Percentiles rank a stretch among this genome's conserved stretches.
These are phyloP conservation scores for Cyanistes caeruleus DNA, from an alignment of 2,113 vertebrate genomes.

Conservation along the genomic window DNA sequence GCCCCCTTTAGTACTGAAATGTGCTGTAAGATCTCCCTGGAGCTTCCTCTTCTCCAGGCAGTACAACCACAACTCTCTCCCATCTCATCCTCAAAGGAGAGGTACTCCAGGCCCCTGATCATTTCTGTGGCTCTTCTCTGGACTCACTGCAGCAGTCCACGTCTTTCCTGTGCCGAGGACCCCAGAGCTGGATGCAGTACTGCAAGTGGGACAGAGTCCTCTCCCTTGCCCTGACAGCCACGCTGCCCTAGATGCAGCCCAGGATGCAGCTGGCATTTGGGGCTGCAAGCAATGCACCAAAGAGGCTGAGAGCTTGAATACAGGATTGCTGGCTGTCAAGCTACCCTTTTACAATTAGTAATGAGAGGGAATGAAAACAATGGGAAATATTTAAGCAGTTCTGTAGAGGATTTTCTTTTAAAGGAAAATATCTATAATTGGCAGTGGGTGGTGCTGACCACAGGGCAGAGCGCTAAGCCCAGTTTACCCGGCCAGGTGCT, in stretches of 20 bases:
- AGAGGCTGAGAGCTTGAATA: accelerated
- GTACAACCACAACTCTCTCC: not conserved
- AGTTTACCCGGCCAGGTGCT: accelerated
- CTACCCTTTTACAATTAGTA: not conserved
- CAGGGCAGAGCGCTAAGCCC: not conserved
- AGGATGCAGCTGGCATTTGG: not conserved
- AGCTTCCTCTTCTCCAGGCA: not conserved
- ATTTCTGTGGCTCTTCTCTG: not conserved
- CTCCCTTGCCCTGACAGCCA: not conserved
- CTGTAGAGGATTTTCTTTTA: not conserved
- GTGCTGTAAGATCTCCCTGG: not conserved
- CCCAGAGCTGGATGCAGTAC: not conserved
- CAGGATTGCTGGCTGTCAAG: not conserved
- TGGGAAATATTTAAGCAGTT: not conserved
- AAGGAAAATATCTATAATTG: not conserved
- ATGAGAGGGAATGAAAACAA: not conserved
- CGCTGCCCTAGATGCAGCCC: not conserved
- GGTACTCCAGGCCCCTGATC: not conserved
- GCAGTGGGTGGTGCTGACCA: not conserved
- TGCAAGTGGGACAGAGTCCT: not conserved
- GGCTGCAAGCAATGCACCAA: not conserved
- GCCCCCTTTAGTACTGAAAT: not conserved
- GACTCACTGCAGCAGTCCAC: not conserved
- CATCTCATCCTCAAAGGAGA: not conserved
- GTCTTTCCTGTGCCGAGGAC: not conserved